Evolutionary conservation across 1,140 invertebrate genomes (phyloP), one percentile per base, ranked within the genome.

Genomic region (Drosophila nigromelanica): DNA sequence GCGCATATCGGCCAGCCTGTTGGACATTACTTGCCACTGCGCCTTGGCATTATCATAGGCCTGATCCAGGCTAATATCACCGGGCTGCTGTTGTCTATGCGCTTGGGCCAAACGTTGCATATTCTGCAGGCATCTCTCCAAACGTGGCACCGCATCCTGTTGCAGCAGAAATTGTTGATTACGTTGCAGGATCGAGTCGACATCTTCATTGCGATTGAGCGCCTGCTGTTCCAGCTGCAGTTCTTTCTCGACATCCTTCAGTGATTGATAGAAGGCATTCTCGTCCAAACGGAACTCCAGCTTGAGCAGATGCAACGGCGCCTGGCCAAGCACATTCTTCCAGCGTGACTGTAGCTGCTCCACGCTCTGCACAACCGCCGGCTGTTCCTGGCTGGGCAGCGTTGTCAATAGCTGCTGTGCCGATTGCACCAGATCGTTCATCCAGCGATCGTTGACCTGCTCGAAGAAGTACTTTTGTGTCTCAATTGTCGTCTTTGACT

Each of bases 241-340:
- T 91, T 98, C 96, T 83, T 96, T 96, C 89, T 99, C 97, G 60
- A 98, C 96, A 76, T 98, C 96, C 80, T 97, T 96, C 33, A 98
- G 92, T 69, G 96, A 96, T 61, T 97, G 95, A 56, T 95, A 94
- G 92, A 98, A 98, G 2, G 96, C 95, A 12, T 95, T 94, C 91
- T 98, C 97, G 66, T 98, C 96, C 5, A 98, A 91, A 12, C 95
- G 92, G 92, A 98, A 98, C 92, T 99, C 97, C n/a, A 98, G 93
- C 73, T 95, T 94, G 92, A 98, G 95, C 24, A 98, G 92, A 92
- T 98, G 97, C 21, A 97, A 92, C 0, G 98, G 98, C 0, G 96
- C 96, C 72, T 95, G 94, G 11, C 93, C 94, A 10, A 97, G 92
- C 6, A 98, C 94, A 64, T 96, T 94, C 68, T 95, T 95, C 96